Percentiles rank a stretch among this genome's conserved stretches.
phyloP scores from a whole-genome alignment of 2,797 vertebrate species.

The Carapus acus region DNA sequence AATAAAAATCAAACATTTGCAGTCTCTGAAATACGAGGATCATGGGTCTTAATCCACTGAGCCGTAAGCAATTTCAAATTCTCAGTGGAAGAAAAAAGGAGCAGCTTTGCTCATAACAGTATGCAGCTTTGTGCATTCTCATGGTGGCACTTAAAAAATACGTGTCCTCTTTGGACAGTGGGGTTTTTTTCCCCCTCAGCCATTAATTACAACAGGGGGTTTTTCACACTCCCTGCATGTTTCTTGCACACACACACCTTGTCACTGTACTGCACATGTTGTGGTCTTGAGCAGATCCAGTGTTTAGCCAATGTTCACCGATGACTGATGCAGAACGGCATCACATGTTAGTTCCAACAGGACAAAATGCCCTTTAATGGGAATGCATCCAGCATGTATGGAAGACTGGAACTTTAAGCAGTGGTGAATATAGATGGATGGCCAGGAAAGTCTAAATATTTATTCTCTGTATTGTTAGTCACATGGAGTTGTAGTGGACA shows the following conservation, averaged over 20 bases:
- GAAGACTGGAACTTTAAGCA: constrained; percentile 45
- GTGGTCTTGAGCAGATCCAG: constrained; percentile 29
- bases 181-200: constrained; percentile 15
- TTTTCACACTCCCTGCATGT: constrained; percentile 15
- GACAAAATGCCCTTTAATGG: constrained; percentile 52
- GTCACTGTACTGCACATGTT: constrained; percentile 21
- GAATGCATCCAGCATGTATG: constrained; percentile 13
- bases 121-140: constrained; percentile 7
- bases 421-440: constrained; percentile 39
- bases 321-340: constrained; percentile 53
- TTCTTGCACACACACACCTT: constrained; percentile 16
- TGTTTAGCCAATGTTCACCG: constrained; percentile 42
- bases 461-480: constrained; percentile 58
- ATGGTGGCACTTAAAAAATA: constrained; percentile 44
- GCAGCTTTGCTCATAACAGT: no score
- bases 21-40: no score
- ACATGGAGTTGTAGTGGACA: constrained; percentile 23
- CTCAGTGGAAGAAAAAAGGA: not conserved
- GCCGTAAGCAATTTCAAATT: no score
- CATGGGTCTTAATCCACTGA: no score
- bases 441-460: constrained; percentile 64
- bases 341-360: constrained; percentile 27
- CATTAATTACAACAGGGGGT: not conserved
- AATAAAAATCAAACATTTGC: no score
- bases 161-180: constrained; percentile 27